These are phyloP conservation scores for Semnornis frantzii DNA, from an alignment of 2,113 vertebrate genomes.

Conservation along the genomic window DNA sequence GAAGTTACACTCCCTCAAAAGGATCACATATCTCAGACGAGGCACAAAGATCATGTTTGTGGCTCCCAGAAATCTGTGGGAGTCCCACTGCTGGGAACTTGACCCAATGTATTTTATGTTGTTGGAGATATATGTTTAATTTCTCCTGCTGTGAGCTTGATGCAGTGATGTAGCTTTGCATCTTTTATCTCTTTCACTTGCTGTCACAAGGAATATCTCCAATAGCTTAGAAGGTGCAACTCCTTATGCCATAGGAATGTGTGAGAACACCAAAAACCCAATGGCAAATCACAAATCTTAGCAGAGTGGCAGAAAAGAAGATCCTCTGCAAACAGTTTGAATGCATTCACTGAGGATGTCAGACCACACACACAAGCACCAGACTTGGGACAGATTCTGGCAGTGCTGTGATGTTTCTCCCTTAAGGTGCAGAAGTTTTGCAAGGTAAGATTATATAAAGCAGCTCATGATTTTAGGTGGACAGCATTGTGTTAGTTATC, in stretches of 20 bases:
- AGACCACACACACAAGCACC: not conserved
- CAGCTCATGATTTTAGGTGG: not conserved
- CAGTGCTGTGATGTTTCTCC: not conserved
- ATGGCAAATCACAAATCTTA: not conserved
- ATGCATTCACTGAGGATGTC: not conserved
- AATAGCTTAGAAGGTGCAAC: not conserved
- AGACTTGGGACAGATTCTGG: not conserved
- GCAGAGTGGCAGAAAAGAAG: not conserved
- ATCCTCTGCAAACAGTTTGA: not conserved
- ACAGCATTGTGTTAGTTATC: not conserved
- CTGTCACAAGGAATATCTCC: not conserved
- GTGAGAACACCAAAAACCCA: not conserved
- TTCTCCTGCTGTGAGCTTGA: constrained; percentile 1
- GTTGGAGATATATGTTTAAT: not conserved
- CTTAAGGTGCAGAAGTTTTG: not conserved
- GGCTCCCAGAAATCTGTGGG: not conserved
- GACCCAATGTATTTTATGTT: not conserved
- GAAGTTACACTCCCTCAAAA: rapidly evolving
- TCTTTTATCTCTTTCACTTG: not conserved
- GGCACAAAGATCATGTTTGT: not conserved
- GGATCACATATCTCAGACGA: not conserved
- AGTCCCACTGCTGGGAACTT: not conserved
- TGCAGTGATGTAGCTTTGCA: not conserved
- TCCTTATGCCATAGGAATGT: not conserved
- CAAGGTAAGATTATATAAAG: not conserved